A percentile compares a stretch with the other conserved stretches of the same genome.
Evolutionary conservation across 2,113 vertebrate genomes (phyloP).

Genomic region (Lichenostomus cassidix): DNA sequence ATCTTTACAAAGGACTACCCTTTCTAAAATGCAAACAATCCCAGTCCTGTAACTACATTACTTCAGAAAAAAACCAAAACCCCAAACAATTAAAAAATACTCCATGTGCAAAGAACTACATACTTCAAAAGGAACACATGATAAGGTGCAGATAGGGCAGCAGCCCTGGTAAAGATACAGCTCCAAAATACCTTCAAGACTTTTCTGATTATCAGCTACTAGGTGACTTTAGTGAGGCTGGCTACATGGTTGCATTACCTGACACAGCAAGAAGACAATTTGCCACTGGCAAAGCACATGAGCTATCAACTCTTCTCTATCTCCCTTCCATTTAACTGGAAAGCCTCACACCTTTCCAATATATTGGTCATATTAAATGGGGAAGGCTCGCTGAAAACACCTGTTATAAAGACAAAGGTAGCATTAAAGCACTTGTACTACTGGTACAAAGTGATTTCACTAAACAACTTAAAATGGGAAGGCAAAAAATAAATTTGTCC

Average conservation of each 20-base stretch:
- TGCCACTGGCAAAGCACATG: background rate
- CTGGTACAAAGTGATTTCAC: background rate
- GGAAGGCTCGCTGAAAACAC: background rate
- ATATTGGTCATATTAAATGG: background rate
- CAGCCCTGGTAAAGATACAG: background rate
- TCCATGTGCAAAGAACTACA: background rate
- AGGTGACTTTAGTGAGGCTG: background rate
- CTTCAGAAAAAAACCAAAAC: background rate
- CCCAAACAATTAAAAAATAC: background rate
- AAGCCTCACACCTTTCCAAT: background rate
- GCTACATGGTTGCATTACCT: background rate
- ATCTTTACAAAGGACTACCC: background rate
- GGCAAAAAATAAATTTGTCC: background rate
- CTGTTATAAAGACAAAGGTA: background rate
- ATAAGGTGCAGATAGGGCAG: background rate
- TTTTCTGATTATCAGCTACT: background rate
- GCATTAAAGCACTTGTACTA: background rate
- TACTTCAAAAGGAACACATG: background rate
- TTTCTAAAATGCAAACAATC: background rate
- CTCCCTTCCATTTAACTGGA: background rate
- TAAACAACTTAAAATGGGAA: background rate
- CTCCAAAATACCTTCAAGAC: background rate
- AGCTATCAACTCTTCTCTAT: background rate
- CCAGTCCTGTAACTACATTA: background rate
- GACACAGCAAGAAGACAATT: background rate